phyloP scores from a whole-genome alignment of 2,113 vertebrate genomes.

The Bubo bubo region DNA sequence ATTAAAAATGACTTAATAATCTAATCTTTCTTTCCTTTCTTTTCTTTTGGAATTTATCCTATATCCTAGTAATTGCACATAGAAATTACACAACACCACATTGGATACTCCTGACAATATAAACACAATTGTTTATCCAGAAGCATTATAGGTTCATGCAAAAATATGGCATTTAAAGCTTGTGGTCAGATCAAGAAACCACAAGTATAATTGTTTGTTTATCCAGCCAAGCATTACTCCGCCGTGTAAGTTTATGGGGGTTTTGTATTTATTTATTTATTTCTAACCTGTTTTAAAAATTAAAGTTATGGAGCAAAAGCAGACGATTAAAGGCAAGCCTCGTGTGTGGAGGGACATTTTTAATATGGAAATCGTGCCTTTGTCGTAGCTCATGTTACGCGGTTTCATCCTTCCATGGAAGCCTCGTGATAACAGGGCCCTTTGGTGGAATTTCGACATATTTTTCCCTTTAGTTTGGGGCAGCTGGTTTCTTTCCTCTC shows the following conservation, averaged over 20 bases:
- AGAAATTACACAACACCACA: conserved; percentile 64
- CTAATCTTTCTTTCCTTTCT: conserved; percentile 66
- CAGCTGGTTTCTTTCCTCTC: conserved; percentile 87
- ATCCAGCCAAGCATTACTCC: conserved; percentile 75
- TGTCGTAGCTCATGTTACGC: conserved; percentile 37
- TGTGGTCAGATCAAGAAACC: conserved; percentile 83
- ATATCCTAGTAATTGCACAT: conserved; percentile 68
- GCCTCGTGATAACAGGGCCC: conserved; percentile 74
- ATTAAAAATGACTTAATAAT: conserved; percentile 75
- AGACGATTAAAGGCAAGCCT: conserved; percentile 55
- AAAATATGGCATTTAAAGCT: conserved; percentile 80
- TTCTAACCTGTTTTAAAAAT: conserved; percentile 65
- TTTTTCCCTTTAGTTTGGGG: conserved; percentile 78
- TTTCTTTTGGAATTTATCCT: conserved; percentile 70
- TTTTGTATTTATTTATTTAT: conserved; percentile 65
- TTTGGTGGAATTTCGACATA: conserved; percentile 78
- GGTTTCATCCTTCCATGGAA: conserved; percentile 71
- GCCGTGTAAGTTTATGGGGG: conserved; percentile 54
- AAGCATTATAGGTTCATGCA: conserved; percentile 82
- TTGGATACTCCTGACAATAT: conserved; percentile 66
- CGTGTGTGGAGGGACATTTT: neutral
- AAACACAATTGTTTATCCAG: conserved; percentile 81
- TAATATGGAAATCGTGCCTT: conserved; percentile 56
- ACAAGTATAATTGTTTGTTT: conserved; percentile 84
- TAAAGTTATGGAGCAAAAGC: conserved; percentile 44